Evolutionary conservation across 2,797 vertebrate species (phyloP).

Genomic region (Nothura maculosa): DNA sequence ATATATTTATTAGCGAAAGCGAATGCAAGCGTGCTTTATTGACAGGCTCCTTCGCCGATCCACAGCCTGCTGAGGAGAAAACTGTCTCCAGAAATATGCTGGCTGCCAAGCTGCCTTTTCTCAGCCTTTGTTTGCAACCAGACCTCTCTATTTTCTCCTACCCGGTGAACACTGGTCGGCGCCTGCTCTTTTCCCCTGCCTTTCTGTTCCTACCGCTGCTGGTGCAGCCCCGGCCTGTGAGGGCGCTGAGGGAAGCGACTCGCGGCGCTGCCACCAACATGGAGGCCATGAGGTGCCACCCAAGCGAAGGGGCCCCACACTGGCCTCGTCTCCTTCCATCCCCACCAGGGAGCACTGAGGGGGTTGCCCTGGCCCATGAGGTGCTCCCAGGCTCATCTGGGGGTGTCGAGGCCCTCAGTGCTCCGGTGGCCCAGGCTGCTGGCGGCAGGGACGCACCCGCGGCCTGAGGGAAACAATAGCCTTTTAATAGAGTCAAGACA

Average conservation of each 20-base stretch:
- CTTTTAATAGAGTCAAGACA: slow-evolving; percentile 50
- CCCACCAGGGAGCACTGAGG: rapidly evolving
- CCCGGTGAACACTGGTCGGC: background rate
- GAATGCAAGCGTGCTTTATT: slow-evolving; percentile 42
- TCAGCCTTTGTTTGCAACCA: slow-evolving; percentile 51
- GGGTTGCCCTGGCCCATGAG: background rate
- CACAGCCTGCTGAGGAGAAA: slow-evolving; percentile 46
- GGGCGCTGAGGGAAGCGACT: background rate
- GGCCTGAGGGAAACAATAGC: background rate
- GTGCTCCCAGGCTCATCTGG: rapidly evolving
- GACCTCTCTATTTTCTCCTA: slow-evolving; percentile 33
- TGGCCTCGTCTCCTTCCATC: too few relatives aligned
- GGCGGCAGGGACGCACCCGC: background rate
- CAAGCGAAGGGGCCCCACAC: background rate
- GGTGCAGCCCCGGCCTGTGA: background rate
- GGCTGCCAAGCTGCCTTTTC: slow-evolving; percentile 63
- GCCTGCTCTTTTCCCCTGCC: background rate
- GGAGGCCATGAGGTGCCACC: background rate
- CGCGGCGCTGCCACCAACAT: background rate
- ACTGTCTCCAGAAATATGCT: slow-evolving; percentile 70
- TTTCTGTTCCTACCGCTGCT: background rate
- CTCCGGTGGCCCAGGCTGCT: background rate
- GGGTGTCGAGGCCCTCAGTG: background rate
- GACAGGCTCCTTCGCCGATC: slow-evolving; percentile 56
- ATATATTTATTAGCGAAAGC: slow-evolving; percentile 68